These are phyloP conservation scores for Pantherophis alleghaniensis DNA, from an alignment of 2,797 vertebrate genomes.

Conservation along the genomic window DNA sequence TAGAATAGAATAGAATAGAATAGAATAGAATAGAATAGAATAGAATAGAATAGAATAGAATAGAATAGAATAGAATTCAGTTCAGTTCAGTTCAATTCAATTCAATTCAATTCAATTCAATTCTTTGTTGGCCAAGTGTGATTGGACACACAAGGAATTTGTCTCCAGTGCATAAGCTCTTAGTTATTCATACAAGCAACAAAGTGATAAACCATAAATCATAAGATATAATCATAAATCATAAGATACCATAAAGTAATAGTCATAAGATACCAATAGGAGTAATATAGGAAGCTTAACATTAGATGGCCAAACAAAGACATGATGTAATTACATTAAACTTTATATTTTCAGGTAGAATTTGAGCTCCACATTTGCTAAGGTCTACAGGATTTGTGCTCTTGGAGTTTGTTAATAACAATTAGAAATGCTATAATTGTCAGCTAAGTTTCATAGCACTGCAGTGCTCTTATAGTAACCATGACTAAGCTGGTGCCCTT, in stretches of 20 bases:
- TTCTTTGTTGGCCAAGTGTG: neutral
- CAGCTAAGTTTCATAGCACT: neutral
- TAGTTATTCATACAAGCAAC: neutral
- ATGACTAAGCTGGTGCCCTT: neutral
- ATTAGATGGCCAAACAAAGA: neutral
- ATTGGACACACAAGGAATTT: neutral
- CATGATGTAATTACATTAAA: neutral
- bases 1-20: too few species aligned
- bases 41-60: too few species aligned
- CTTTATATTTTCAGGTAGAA: neutral
- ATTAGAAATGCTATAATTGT: neutral
- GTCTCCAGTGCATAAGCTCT: neutral
- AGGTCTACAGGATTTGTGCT: neutral
- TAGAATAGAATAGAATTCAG: too few species aligned
- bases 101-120: too few species aligned
- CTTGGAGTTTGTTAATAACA: neutral
- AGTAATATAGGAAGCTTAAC: neutral
- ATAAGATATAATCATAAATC: neutral
- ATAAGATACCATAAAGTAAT: neutral
- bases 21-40: too few species aligned
- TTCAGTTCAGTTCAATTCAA: too few species aligned
- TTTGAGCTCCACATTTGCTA: neutral
- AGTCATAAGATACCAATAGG: neutral
- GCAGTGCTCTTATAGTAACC: neutral
- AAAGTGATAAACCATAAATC: neutral